phyloP scores from a whole-genome alignment of 1,140 invertebrate genomes.

The Leptopilina boulardi region DNA sequence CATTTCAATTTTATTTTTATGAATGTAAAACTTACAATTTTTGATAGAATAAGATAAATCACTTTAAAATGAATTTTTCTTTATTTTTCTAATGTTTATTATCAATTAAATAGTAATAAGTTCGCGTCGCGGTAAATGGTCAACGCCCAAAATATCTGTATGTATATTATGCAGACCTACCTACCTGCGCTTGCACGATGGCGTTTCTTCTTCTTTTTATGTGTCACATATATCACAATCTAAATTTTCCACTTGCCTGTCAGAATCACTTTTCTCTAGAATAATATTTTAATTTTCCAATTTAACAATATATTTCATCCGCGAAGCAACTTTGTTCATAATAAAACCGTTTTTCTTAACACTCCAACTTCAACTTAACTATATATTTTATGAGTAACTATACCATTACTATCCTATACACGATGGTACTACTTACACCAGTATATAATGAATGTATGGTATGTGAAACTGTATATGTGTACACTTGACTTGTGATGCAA shows the following conservation, averaged over 20 bases:
- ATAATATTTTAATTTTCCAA: neutral
- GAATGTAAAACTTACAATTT: neutral
- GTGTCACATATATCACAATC: constrained; percentile 28
- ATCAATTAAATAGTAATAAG: neutral
- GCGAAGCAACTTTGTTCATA: constrained; percentile 5
- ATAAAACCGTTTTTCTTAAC: constrained; percentile 17
- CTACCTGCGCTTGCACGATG: constrained; percentile 43
- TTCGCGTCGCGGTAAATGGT: constrained; percentile 46
- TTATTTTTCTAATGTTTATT: neutral
- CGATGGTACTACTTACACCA: neutral
- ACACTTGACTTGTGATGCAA: constrained; percentile 34
- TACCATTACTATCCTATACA: neutral
- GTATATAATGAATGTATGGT: neutral
- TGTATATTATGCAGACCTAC: constrained; percentile 35
- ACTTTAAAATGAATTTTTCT: neutral
- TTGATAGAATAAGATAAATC: neutral
- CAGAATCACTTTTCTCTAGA: neutral
- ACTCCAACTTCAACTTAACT: neutral
- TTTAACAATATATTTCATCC: neutral
- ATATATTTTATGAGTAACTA: neutral
- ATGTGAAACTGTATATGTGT: neutral
- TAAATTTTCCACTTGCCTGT: neutral
- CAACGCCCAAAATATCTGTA: constrained; percentile 54
- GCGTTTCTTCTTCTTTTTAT: constrained; percentile 29
- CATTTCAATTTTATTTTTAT: constrained; percentile 10